These are phyloP conservation scores for Priocnemis perturbator DNA, from an alignment of 2,888 invertebrate species.

Conservation along the genomic window DNA sequence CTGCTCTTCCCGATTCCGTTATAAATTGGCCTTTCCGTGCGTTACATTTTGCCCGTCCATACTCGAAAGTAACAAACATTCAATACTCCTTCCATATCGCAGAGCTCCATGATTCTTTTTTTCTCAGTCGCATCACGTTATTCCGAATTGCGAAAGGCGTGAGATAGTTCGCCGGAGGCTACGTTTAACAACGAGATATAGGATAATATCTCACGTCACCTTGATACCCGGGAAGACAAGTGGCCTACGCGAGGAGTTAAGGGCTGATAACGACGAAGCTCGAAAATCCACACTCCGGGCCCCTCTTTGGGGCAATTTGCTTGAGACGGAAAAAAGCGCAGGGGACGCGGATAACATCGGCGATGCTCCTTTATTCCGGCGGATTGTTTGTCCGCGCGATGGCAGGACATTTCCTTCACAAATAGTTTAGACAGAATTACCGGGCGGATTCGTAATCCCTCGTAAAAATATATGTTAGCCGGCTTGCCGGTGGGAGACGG, in stretches of 20 bases:
- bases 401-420: conserved; percentile 39
- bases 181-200: too few relatives aligned
- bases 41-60: too few relatives aligned
- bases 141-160: too few relatives aligned
- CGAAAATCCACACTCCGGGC: too few relatives aligned
- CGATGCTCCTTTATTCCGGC: conserved; percentile 21
- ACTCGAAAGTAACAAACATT: background rate
- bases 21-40: background rate
- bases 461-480: conserved; percentile 58
- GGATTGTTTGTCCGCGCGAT: conserved; percentile 46
- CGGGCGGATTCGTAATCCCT: conserved; percentile 56
- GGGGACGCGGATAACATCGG: conserved; percentile 5
- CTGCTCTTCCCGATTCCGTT: conserved; percentile 2
- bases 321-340: background rate
- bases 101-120: too few relatives aligned
- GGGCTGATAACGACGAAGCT: background rate
- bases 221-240: background rate
- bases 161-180: background rate
- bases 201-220: too few relatives aligned
- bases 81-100: background rate
- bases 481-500: conserved; percentile 50
- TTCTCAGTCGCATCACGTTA: too few relatives aligned
- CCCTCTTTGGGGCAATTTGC: background rate
- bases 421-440: conserved; percentile 60
- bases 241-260: background rate